These are phyloP conservation scores for Eupithecia exiguata DNA, from an alignment of 2,888 invertebrate genomes.

Conservation along the genomic window DNA sequence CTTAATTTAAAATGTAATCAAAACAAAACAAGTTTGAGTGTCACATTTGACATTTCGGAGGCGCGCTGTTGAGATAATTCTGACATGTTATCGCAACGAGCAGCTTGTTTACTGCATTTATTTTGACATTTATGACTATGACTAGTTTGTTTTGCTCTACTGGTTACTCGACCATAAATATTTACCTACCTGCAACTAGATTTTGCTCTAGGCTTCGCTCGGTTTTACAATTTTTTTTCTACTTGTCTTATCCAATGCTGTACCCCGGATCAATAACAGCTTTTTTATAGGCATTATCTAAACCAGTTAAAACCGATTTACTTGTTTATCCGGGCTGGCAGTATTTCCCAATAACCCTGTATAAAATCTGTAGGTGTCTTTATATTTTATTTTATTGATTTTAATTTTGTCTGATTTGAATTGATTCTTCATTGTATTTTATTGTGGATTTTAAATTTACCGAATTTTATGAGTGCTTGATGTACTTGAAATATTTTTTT, in stretches of 20 bases:
- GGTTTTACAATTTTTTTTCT: too few species aligned
- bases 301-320: background rate
- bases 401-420: too few species aligned
- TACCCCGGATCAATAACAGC: background rate
- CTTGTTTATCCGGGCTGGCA: background rate
- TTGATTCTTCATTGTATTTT: too few species aligned
- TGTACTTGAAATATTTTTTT: too few species aligned
- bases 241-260: background rate
- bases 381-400: too few species aligned
- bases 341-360: background rate
- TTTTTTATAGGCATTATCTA: background rate
- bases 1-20: conserved; percentile 22
- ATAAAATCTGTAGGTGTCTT: too few species aligned
- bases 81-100: conserved; percentile 35
- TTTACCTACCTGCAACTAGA: background rate
- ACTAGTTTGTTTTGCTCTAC: conserved; percentile 18
- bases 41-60: conserved; percentile 39
- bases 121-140: conserved; percentile 31
- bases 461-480: too few species aligned
- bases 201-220: background rate
- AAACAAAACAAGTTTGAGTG: conserved; percentile 30
- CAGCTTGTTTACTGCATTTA: conserved; percentile 30
- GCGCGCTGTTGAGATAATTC: conserved; percentile 35
- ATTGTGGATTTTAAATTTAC: too few species aligned
- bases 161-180: background rate